Conservation (phyloP, 2,113 vertebrate genomes). For the Pedetes capensis region DNA sequence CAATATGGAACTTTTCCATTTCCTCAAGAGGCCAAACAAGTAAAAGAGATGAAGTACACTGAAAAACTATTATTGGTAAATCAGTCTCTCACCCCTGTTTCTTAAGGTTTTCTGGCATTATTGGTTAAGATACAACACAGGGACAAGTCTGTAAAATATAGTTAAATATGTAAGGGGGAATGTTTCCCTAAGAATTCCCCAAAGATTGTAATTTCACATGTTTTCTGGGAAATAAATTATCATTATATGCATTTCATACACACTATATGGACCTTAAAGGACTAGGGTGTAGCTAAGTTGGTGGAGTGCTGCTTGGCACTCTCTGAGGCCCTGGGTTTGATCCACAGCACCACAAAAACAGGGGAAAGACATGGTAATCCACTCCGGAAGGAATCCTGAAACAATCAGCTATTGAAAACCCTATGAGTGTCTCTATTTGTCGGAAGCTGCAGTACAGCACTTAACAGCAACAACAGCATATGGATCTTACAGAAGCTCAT, state of each 20-base stretch:
- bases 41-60: constrained; percentile 22
- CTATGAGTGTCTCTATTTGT: too few species aligned
- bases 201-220: not conserved
- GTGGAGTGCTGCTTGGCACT: too few species aligned
- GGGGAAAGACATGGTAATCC: too few species aligned
- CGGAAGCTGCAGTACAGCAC: too few species aligned
- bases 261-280: not conserved
- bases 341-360: too few species aligned
- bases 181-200: not conserved
- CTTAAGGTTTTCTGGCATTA: not conserved
- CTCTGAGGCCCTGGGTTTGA: too few species aligned
- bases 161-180: not conserved
- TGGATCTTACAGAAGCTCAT: not conserved
- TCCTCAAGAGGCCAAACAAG: not conserved
- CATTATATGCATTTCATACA: not conserved
- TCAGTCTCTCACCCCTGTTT: constrained; percentile 38
- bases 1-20: constrained; percentile 68
- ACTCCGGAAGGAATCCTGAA: too few species aligned
- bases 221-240: constrained; percentile 4
- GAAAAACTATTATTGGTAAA: constrained; percentile 22
- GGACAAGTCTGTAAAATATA: not conserved
- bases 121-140: not conserved
- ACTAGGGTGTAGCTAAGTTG: too few species aligned
- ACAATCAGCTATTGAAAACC: too few species aligned
- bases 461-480: too few species aligned